A percentile compares a stretch with the other conserved stretches of the same genome.
phyloP scores from a whole-genome alignment of 2,888 invertebrate genomes.

The Habroteleia sp. region DNA sequence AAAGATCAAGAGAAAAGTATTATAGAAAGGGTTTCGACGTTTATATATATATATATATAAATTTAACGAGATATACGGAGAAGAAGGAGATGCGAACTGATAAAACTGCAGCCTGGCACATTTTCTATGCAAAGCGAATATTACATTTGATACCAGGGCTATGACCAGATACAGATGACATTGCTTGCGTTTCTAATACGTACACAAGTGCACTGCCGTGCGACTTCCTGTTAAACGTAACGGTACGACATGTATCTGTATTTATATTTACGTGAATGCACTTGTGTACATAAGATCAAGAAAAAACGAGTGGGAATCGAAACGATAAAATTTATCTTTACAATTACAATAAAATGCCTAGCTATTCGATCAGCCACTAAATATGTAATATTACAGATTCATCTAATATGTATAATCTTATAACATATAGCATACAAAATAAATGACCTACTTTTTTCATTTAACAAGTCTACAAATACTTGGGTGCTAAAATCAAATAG shows the following conservation, averaged over 20 bases:
- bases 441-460: no score
- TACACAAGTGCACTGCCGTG: slow-evolving; percentile 30
- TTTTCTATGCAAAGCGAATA: slow-evolving; percentile 25
- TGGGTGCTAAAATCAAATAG: no score
- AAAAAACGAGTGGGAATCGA: slow-evolving; percentile 15
- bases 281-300: slow-evolving; percentile 13
- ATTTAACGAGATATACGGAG: neutral
- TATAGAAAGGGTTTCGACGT: no score
- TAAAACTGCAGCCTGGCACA: slow-evolving; percentile 30
- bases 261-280: slow-evolving; percentile 30
- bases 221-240: slow-evolving; percentile 53
- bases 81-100: neutral
- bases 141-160: slow-evolving; percentile 41
- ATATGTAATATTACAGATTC: no score
- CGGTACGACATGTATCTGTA: slow-evolving; percentile 46
- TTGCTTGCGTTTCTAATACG: slow-evolving; percentile 37
- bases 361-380: neutral
- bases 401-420: no score
- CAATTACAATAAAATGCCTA: slow-evolving; percentile 30
- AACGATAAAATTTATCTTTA: slow-evolving; percentile 29
- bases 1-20: neutral
- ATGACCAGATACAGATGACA: slow-evolving; percentile 51
- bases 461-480: no score
- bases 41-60: no score
- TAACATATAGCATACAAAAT: no score